Base-by-base conservation (phyloP, 2,113 vertebrate genomes). In the Zosterops japonicus region DNA sequence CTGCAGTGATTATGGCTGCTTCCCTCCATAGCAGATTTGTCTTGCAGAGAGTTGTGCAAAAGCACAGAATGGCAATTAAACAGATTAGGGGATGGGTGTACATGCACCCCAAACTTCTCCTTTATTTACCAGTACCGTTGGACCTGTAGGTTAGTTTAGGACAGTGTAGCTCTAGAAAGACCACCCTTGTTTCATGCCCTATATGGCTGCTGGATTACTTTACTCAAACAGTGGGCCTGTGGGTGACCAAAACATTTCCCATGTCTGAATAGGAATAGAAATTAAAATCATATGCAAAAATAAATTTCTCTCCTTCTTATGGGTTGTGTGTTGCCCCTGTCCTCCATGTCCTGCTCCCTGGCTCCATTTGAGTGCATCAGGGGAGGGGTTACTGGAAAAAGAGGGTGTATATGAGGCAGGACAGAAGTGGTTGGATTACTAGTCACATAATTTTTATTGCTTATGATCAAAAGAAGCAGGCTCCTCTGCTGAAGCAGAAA, bases 271-370 rank as follows among this genome's bases (percentile, higher is more conserved):
- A 77, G 16, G 46, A 87, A 75, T 0, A 81, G n/a, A 74, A 91
- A 70, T 19, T 33, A 67, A 96, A 81, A 82, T 39, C 5, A 8
- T 35, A 39, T 55, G 23, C 14, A 84, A 80, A 92, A 74, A 6
- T 2, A 28, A 46, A 2, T 39, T 63, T 71, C 3, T 68, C 50
- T 67, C 55, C 25, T 78, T 6, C 42, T 36, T 79, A 44, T 28
- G 17, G 9, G 42, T 28, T 0, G 0, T 82, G 46, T 25, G 15
- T 41, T 20, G 11, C 17, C 4, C 5, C 18, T 33, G 20, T 35
- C 4, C 16, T 29, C 18, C 42, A 64, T 1, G 3, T 67, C 23
- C 28, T 0, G 0, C 13, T 39, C 44, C 13, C 33, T 33, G 9
- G 5, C 20, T 59, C 29, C 25, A 27, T 60, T 61, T 39, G 25